Evolutionary conservation across 2,113 vertebrate genomes (phyloP), one percentile per base, ranked within the genome.

Genomic region (Cyanocitta stelleri): DNA sequence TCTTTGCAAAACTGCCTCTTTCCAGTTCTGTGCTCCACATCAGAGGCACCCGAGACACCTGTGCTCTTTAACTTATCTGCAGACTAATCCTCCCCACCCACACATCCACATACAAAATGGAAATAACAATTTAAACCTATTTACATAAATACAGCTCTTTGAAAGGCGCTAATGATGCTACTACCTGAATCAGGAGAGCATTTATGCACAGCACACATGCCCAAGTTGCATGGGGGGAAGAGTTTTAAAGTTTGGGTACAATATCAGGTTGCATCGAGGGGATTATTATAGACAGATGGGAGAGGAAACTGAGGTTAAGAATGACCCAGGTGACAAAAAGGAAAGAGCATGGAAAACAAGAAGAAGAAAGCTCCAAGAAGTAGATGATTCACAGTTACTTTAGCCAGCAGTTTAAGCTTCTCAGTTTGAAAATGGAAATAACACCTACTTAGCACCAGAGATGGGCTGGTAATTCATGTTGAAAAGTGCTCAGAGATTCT

Each of bases 61-160:
- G 73, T 19, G 72, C 67, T 83, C 67, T 77, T 92, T 41, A 44
- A 44, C 51, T 73, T 81, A 84, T 49, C 85, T 87, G 52, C 61
- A 78, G 64, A 41, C 61, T 86, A 67, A 93, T 88, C 44, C 68
- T 90, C 24, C 54, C 75, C 78, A 43, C 90, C 82, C 44, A 87
- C 92, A 48, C 51, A 85, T 4, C 35, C 51, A 39, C n/a, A 16
- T 33, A 59, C 43, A 68, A 89, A 51, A 87, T 96, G 79, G 93
- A 96, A 96, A 92, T 95, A 96, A 86, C 82, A 80, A 92, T 86
- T 92, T 52, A 84, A 90, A 86, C 26, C 64, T 27, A 54, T 74
- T 59, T 84, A 54, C 83, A 85, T 93, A 88, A 92, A 87, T 56
- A 37, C 72, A 81, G 64, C 29, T 86, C 64, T 90, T 71, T 80